Base-by-base conservation (phyloP, 1,140 invertebrate genomes). In the Copidosoma floridanum region DNA sequence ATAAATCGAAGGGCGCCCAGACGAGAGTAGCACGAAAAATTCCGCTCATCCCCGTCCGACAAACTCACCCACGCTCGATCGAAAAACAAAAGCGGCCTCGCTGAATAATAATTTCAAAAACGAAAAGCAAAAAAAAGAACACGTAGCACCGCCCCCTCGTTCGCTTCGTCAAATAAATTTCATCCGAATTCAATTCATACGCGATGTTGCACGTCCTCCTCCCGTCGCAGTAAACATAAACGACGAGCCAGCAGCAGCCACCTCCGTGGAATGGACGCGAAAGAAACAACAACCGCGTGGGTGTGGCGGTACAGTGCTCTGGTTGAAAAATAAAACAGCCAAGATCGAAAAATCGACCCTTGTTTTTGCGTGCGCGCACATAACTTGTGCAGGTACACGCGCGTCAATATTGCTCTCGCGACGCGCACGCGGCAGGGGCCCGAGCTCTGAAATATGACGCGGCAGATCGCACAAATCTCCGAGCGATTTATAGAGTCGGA, bases 401-500 rank as follows among this genome's bases (percentile, higher is more conserved):
- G 35, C 46, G 52, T 61, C 59, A 50, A 61, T 61, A 61, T 61
- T 55, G 35, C 52, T 61, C 56, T 35, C 20, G 16, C 52, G 46
- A 51, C 46, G 44, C n/a, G n/a, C n/a, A n/a, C n/a, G n/a, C n/a
- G n/a, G n/a, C n/a, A n/a, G n/a, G n/a, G n/a, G n/a, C 46, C 53
- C 32, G 60, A 57, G 43, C 44, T 51, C 57, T 67, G 64, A 64
- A 64, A 63, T 55, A 56, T 56, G 55, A n/a, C n/a, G 23, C 20
- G 27, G 29, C 7, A 26, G 20, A 20, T 50, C 56, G 47, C 51
- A 60, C 61, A 69, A 69, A 69, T 66, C 64, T 63, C 46, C 37
- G 2, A 7, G 40, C 52, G 61, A 66, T 67, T 69, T 65, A 69
- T 64, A 56, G 56, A 59, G 35, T 57, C 29, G 29, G 29, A 32